Evolutionary conservation across 2,888 invertebrate species (phyloP).

Genomic region (Eledona agricola): DNA sequence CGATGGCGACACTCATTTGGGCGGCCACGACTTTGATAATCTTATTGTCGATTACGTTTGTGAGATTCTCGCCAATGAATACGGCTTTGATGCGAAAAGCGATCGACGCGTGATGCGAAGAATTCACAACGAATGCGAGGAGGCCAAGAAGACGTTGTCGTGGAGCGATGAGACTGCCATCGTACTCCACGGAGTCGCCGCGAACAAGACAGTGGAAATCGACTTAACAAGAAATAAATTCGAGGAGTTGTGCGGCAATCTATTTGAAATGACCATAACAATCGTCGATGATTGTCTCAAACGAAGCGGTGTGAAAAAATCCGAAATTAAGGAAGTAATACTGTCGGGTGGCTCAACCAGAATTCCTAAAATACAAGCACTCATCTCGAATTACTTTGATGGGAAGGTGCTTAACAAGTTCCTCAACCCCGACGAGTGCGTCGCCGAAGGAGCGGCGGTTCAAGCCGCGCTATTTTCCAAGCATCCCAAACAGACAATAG

Average conservation of each 20-base stretch:
- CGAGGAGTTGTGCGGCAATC: constrained; percentile 39
- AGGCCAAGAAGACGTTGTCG: constrained; percentile 38
- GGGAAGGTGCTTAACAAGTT: constrained; percentile 38
- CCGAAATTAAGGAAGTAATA: constrained; percentile 46
- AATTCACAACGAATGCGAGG: constrained; percentile 40
- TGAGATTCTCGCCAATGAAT: constrained; percentile 31
- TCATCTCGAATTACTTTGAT: constrained; percentile 42
- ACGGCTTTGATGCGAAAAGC: constrained; percentile 30
- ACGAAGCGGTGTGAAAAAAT: constrained; percentile 35
- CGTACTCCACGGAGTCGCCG: constrained; percentile 8
- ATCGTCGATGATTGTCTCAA: constrained; percentile 42
- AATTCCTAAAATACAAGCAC: constrained; percentile 47
- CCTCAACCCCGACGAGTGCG: constrained; percentile 48
- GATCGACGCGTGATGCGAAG: constrained; percentile 26
- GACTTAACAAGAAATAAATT: constrained; percentile 42
- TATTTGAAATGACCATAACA: constrained; percentile 42
- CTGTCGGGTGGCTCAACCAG: constrained; percentile 49
- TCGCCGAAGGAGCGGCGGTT: constrained; percentile 47
- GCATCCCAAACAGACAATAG: constrained; percentile 24
- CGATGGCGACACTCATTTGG: constrained; percentile 46
- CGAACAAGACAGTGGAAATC: constrained; percentile 2
- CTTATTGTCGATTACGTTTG: constrained; percentile 38
- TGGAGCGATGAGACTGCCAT: constrained; percentile 18
- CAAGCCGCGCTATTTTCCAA: constrained; percentile 41
- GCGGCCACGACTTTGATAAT: constrained; percentile 47